These are phyloP conservation scores for Steinernema carpocapsae DNA, from an alignment of 2,888 invertebrate genomes.

Conservation along the genomic window DNA sequence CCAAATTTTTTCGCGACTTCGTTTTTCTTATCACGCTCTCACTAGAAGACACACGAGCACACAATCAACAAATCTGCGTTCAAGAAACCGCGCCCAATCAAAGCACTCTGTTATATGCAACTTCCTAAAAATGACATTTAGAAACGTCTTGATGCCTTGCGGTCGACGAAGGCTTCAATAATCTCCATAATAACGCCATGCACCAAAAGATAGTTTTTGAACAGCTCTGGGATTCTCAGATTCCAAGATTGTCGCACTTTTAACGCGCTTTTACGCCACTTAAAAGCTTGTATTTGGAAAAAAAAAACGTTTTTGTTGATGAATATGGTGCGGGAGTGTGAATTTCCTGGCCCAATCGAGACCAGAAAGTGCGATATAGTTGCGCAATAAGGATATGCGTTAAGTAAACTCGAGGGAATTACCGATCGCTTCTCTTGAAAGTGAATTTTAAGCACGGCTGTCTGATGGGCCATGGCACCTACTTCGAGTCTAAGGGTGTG, in stretches of 20 bases:
- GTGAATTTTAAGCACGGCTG: constrained; percentile 14
- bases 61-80: no score
- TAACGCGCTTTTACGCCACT: not conserved
- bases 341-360: not conserved
- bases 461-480: constrained; percentile 9
- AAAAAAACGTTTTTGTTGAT: not conserved
- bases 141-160: no score
- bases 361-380: constrained; percentile 15
- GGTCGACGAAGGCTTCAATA: no score
- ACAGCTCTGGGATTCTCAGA: no score
- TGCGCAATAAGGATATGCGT: constrained; percentile 14
- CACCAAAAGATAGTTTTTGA: no score
- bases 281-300: not conserved
- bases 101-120: no score
- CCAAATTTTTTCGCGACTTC: no score
- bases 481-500: not conserved
- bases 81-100: no score
- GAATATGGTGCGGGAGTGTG: not conserved
- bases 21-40: no score
- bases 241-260: not conserved
- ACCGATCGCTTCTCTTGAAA: constrained; percentile 6
- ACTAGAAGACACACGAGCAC: no score
- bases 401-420: constrained; percentile 28
- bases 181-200: no score
- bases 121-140: no score